Conservation (phyloP, 2,113 vertebrate genomes). For the Crotalus tigris region DNA sequence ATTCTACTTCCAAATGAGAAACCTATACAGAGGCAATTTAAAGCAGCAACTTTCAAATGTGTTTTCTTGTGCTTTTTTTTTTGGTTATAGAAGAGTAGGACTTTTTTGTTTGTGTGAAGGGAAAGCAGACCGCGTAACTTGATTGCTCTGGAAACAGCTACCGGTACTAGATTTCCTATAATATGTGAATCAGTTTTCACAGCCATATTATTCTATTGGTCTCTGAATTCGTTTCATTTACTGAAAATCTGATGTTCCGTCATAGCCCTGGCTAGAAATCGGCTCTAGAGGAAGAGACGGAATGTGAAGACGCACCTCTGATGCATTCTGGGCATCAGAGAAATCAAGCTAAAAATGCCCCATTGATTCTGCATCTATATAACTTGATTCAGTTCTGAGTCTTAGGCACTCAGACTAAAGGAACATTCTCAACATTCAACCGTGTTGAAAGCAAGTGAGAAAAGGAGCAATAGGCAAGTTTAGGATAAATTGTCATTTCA, state of each 20-base stretch:
- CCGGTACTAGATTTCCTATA: background rate
- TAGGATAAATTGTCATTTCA: background rate
- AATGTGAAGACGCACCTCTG: accelerated
- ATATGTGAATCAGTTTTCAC: background rate
- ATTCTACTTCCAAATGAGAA: background rate
- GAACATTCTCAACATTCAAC: background rate
- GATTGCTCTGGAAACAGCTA: background rate
- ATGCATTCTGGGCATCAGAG: background rate
- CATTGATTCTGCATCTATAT: background rate
- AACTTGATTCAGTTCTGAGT: background rate
- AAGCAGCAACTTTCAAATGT: background rate
- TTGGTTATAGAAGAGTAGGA: background rate
- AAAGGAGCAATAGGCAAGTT: background rate
- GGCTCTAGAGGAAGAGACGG: background rate
- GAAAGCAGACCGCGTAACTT: background rate
- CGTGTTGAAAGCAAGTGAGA: background rate
- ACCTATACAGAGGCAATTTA: background rate
- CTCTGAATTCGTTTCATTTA: background rate
- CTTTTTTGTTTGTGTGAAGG: background rate
- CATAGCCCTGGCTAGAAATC: background rate
- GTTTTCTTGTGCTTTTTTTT: background rate
- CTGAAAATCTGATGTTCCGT: background rate
- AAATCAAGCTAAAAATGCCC: background rate
- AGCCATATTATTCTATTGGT: background rate
- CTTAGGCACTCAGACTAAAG: background rate